These are phyloP conservation scores for Phenganax subtilis DNA, from an alignment of 92 coral and sea anemone genomes.

Conservation along the genomic window DNA sequence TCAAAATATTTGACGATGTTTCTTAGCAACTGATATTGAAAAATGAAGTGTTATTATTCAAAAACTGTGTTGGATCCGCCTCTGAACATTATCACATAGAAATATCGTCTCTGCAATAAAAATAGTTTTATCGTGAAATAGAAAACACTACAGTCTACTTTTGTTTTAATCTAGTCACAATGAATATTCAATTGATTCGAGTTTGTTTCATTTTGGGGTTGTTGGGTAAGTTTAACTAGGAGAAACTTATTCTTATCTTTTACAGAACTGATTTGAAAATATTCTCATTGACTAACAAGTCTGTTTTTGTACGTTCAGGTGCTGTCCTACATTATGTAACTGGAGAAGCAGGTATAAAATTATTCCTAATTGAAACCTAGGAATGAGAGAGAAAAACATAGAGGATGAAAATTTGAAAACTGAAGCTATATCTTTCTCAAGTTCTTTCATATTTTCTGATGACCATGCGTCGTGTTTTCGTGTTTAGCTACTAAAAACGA, in stretches of 20 bases:
- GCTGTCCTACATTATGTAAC: not conserved
- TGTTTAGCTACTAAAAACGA: conserved; percentile 32
- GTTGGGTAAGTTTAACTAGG: conserved; percentile 9
- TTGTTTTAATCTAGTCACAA: not conserved
- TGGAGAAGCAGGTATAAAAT: conserved; percentile 19
- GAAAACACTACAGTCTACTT: not conserved
- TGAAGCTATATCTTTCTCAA: not conserved
- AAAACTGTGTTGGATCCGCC: not conserved
- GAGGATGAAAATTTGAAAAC: not conserved
- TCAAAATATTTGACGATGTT: conserved; percentile 3
- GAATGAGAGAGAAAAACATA: not conserved
- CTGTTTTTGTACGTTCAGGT: not conserved
- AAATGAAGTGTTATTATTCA: not conserved
- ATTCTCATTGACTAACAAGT: not conserved
- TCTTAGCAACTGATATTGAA: not conserved
- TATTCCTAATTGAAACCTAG: not conserved
- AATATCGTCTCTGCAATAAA: not conserved
- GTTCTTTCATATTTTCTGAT: not conserved
- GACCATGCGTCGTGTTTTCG: not conserved
- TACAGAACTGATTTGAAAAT: not conserved
- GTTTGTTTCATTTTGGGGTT: conserved; percentile 17
- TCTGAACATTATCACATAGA: not conserved
- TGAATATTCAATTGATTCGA: conserved; percentile 15
- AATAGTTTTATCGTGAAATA: no score
- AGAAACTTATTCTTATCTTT: not conserved